Base-by-base conservation (phyloP, 2,888 invertebrate species). In the Linyphia triangularis region DNA sequence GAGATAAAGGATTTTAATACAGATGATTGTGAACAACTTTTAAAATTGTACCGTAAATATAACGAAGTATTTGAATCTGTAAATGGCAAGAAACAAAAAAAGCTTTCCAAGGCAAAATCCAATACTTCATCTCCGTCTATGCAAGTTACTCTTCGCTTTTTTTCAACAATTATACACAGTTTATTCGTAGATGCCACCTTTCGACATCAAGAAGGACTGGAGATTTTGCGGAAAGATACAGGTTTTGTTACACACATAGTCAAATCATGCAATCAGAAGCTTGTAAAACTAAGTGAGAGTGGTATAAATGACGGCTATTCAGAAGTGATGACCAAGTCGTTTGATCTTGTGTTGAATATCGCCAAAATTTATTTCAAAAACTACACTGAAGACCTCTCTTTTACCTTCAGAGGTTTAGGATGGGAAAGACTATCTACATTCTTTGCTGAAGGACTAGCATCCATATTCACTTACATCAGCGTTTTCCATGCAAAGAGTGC, bases 181-280 rank as follows among this genome's bases (percentile, higher is more conserved):
- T 37, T 88, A 16, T 89, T 85, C 69, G 30, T 37, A 3, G 82
- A 89, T 51, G 70, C 63, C 3, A 72, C 40, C 22, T 81, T 84
- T 28, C 65, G 69, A 28, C 85, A 89, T 43, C 89, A 89, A 24
- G 69, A 75, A 19, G 89, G 89, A 1, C 30, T 89, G 7, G 61
- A 85, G 40, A 26, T 85, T n/a, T 51, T 89, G 16, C 22, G 89
- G 51, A 61, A 28, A 19, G 63, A 89, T 75, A 19, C 65, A 6
- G 63, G 59, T 6, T 89, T 89, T 77, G 65, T 85, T 26, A 67
- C 73, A 9, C 63, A 82, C 63, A 51, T 85, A 24, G 40, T 89
- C 7, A 81, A 59, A 9, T 43, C 70, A 28, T 85, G 89, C 10
- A 81, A 85, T 43, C 81, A 77, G 33, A 85, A 75, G 19, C 69